Evolutionary conservation across 2,797 vertebrate genomes (phyloP).

Genomic region (Gymnopithys bicolor): DNA sequence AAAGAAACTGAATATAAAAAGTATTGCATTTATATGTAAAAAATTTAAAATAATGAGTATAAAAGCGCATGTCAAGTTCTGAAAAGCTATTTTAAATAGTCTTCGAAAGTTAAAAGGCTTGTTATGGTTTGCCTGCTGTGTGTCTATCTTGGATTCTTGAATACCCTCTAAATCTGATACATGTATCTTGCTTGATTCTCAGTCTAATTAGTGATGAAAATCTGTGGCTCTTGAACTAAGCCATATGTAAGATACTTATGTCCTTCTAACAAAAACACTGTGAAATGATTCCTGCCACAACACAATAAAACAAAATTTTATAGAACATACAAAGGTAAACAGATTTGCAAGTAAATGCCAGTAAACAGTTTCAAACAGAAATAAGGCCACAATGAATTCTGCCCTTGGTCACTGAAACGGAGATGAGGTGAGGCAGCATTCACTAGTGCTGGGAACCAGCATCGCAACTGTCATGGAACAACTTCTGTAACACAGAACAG

Average conservation of each 20-base stretch:
- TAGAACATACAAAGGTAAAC: constrained; percentile 61
- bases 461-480: not conserved
- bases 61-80: constrained; percentile 50
- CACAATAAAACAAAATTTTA: constrained; percentile 40
- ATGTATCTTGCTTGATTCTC: not conserved
- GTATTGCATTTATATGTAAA: constrained; percentile 67
- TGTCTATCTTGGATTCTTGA: constrained; percentile 12
- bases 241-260: constrained; percentile 3
- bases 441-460: constrained; percentile 47
- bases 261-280: constrained; percentile 55
- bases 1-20: constrained; percentile 68
- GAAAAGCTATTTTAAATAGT: constrained; percentile 50
- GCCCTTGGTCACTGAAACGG: constrained; percentile 74
- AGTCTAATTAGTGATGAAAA: constrained; percentile 34
- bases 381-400: constrained; percentile 84
- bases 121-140: constrained; percentile 22
- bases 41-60: constrained; percentile 67
- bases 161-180: constrained; percentile 11
- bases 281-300: constrained; percentile 45
- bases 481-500: not conserved
- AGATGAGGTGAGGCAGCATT: constrained; percentile 73
- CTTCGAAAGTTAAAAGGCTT: constrained; percentile 47
- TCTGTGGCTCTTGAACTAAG: constrained; percentile 47
- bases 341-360: constrained; percentile 69
- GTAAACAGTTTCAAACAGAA: constrained; percentile 75